Conservation (phyloP, 2,797 vertebrate genomes). For the Hozukius guyotensis region DNA sequence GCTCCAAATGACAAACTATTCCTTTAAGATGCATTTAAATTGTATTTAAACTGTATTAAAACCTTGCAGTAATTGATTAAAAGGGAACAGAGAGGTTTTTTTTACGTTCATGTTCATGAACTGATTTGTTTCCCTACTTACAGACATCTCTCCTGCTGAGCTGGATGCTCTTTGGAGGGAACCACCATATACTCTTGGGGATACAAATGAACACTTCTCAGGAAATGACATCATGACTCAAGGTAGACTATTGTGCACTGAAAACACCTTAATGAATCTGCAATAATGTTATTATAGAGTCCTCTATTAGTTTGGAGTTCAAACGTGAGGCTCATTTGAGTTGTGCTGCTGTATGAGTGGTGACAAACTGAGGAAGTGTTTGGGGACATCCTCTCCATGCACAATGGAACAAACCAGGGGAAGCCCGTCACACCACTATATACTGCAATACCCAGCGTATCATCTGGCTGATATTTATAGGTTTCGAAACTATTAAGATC, state of each 20-base stretch:
- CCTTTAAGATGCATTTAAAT: not conserved
- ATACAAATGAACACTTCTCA: slow-evolving; percentile 78
- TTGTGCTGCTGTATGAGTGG: slow-evolving; percentile 2
- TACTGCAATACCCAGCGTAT: slow-evolving; percentile 20
- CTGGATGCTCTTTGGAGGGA: slow-evolving; percentile 86
- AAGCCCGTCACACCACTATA: slow-evolving; percentile 31
- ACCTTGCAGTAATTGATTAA: not conserved
- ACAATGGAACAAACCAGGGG: slow-evolving; percentile 71
- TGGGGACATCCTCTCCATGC: slow-evolving; percentile 74
- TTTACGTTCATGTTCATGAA: not conserved
- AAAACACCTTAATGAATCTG: not conserved
- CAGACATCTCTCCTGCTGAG: slow-evolving; percentile 85
- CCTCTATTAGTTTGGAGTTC: not conserved
- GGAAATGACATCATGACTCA: slow-evolving; percentile 84
- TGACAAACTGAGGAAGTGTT: slow-evolving; percentile 63
- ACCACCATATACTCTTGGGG: slow-evolving; percentile 78
- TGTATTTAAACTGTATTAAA: not conserved
- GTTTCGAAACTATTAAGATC: slow-evolving; percentile 23
- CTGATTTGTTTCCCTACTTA: not conserved
- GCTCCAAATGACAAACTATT: not conserved
- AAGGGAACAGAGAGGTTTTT: no score
- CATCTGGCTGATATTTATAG: slow-evolving; percentile 60
- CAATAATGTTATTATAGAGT: not conserved
- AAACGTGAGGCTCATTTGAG: slow-evolving; percentile 17
- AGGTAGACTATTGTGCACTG: slow-evolving; percentile 65